Evolutionary conservation across 2,888 invertebrate species (phyloP).

Genomic region (Himalopsyche japonica): DNA sequence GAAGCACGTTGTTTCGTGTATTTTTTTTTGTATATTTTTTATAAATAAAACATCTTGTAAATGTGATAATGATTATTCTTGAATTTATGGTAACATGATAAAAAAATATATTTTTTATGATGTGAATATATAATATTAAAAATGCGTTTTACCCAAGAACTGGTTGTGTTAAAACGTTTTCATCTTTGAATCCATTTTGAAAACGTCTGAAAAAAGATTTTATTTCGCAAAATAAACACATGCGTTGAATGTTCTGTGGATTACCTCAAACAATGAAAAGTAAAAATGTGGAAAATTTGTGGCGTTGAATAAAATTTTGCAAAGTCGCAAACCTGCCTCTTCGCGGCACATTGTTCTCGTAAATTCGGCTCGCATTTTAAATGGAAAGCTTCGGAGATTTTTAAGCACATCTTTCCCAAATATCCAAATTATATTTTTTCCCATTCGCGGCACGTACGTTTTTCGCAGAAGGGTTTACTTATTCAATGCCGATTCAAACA

Average conservation of each 20-base stretch:
- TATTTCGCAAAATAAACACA: not conserved
- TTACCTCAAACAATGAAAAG: not conserved
- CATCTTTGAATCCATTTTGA: no score
- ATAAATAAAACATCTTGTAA: no score
- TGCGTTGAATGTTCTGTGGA: not conserved
- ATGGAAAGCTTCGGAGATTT: not conserved
- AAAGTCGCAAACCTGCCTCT: not conserved
- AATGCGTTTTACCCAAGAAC: no score
- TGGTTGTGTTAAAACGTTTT: no score
- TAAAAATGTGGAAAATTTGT: not conserved
- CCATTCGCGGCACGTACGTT: conserved; percentile 26
- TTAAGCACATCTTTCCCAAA: conserved; percentile 1
- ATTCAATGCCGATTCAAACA: conserved; percentile 34
- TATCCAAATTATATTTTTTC: conserved; percentile 22
- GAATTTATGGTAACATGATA: no score
- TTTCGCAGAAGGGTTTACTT: conserved; percentile 32
- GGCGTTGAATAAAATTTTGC: not conserved
- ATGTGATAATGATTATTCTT: no score
- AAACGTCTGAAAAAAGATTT: not conserved
- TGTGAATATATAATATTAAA: no score
- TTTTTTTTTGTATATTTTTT: no score
- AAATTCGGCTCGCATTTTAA: conserved; percentile 3
- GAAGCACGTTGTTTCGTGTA: no score
- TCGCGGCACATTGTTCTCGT: not conserved
- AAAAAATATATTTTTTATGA: no score